phyloP scores from a whole-genome alignment of 2,113 vertebrate genomes.

The Mirza zaza region DNA sequence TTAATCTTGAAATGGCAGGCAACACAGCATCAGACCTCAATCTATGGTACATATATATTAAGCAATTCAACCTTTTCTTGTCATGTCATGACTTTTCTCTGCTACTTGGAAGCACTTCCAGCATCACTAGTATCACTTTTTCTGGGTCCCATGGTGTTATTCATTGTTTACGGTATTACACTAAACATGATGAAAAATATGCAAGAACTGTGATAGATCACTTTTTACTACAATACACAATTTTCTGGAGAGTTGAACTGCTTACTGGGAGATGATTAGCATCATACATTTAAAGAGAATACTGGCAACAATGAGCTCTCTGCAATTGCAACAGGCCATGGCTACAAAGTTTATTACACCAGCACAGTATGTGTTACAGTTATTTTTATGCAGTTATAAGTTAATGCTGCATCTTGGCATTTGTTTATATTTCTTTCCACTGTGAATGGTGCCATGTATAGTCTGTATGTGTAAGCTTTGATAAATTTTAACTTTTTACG shows the following conservation, averaged over 20 bases:
- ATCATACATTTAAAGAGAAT: not conserved
- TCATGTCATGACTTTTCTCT: not conserved
- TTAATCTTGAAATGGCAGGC: not conserved
- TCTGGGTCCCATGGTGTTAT: not conserved
- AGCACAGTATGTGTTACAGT: not conserved
- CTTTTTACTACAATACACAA: not conserved
- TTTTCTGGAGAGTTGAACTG: not conserved
- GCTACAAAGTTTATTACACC: not conserved
- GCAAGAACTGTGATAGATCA: not conserved
- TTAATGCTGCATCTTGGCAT: not conserved
- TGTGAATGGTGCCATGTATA: not conserved
- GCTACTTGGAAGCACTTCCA: not conserved
- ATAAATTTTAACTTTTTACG: not conserved
- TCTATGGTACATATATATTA: rapidly evolving
- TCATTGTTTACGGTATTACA: not conserved
- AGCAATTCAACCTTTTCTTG: not conserved
- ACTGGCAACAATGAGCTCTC: not conserved
- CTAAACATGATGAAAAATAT: not conserved
- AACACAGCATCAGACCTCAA: not conserved
- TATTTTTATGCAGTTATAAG: not conserved
- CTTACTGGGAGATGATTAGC: not conserved
- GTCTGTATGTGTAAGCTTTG: not conserved
- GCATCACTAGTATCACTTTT: not conserved
- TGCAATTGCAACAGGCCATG: not conserved
- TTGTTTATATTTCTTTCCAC: not conserved